Evolutionary conservation across 2,113 vertebrate species (phyloP).

Genomic region (Sciurus niger): DNA sequence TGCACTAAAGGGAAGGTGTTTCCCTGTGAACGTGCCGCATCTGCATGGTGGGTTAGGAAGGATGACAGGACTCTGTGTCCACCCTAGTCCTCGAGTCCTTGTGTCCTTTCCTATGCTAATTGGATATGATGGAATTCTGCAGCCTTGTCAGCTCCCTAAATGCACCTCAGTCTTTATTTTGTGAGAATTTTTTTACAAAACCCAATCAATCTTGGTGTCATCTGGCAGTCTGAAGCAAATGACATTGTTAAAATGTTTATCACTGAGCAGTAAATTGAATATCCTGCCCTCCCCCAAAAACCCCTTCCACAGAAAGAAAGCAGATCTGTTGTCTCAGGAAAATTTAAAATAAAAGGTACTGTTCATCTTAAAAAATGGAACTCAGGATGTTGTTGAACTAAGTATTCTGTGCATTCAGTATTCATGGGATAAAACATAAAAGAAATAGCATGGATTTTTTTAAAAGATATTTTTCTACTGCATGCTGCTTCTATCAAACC

Average conservation of each 20-base stretch:
- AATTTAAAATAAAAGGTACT: constrained; percentile 76
- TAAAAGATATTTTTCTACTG: constrained; percentile 75
- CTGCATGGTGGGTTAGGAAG: neutral
- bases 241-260: constrained; percentile 77
- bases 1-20: neutral
- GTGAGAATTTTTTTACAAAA: constrained; percentile 76
- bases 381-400: constrained; percentile 78
- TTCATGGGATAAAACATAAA: constrained; percentile 83
- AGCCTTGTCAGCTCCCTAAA: constrained; percentile 14
- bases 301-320: constrained; percentile 22
- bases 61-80: neutral
- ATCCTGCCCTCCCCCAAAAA: neutral
- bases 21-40: neutral
- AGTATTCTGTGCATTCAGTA: constrained; percentile 46
- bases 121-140: constrained; percentile 66
- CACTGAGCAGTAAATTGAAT: constrained; percentile 67
- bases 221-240: constrained; percentile 74
- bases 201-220: constrained; percentile 78
- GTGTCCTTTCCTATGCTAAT: constrained; percentile 66
- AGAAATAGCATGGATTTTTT: constrained; percentile 75
- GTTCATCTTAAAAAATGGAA: constrained; percentile 76
- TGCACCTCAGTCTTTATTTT: constrained; percentile 78
- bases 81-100: constrained; percentile 49
- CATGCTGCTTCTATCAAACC: constrained; percentile 85
- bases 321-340: constrained; percentile 48